phyloP scores from a whole-genome alignment of 2,113 vertebrate species.

The Cichladusa arquata region DNA sequence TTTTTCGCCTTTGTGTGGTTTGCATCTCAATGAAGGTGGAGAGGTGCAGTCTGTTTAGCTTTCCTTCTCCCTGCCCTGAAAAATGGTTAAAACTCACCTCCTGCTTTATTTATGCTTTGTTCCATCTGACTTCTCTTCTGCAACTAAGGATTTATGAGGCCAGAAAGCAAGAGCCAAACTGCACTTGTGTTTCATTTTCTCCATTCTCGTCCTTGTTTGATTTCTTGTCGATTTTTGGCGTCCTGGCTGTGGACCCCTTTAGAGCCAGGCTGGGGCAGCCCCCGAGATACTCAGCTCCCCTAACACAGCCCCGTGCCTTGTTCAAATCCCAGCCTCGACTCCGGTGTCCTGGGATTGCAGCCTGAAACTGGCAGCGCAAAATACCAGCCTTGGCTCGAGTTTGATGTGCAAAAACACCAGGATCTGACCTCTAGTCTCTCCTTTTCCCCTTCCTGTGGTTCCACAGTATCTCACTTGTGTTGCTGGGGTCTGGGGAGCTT shows the following conservation, averaged over 20 bases:
- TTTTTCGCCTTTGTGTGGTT: conserved; percentile 46
- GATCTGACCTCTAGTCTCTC: conserved; percentile 48
- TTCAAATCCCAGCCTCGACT: not conserved
- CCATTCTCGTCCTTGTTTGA: not conserved
- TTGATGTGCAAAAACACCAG: conserved; percentile 29
- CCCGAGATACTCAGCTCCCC: not conserved
- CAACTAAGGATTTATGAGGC: not conserved
- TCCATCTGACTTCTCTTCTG: conserved; percentile 27
- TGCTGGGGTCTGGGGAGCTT: not conserved
- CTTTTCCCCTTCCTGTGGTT: conserved; percentile 52
- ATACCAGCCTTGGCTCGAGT: not conserved
- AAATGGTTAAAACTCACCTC: conserved; percentile 49
- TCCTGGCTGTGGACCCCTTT: accelerated
- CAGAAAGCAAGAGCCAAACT: conserved; percentile 6
- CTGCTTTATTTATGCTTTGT: conserved; percentile 49
- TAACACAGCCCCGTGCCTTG: not conserved
- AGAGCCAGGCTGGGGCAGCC: not conserved
- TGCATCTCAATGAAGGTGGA: conserved; percentile 44
- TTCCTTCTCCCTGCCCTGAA: conserved; percentile 32
- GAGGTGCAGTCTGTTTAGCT: conserved; percentile 34
- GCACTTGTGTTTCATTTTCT: conserved; percentile 4
- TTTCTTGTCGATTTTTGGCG: not conserved
- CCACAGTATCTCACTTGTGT: conserved; percentile 51
- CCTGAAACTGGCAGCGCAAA: not conserved
- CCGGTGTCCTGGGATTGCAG: not conserved